phyloP scores from a whole-genome alignment of 37 sponge, comb jelly and placozoan species.

The Beroe forskalii region DNA sequence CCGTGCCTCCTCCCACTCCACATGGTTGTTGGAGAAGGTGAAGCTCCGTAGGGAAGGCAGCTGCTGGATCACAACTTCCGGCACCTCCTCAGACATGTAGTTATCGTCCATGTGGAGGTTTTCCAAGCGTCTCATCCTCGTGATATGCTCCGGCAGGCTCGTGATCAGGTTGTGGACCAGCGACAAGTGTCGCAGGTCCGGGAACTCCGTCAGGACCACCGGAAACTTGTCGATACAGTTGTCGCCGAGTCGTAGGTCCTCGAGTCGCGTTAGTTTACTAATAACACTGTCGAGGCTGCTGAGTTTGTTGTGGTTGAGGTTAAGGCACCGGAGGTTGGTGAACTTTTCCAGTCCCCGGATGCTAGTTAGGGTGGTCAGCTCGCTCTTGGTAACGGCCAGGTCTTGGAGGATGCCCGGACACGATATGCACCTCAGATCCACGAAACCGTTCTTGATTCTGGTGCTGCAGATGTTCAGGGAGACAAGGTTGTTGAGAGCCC shows the following conservation, averaged over 20 bases:
- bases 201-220: conserved; percentile 16
- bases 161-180: conserved; percentile 58
- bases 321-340: conserved; percentile 25
- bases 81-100: conserved; percentile 50
- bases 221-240: conserved; percentile 55
- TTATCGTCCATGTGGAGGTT: conserved; percentile 34
- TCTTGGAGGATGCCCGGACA: background rate
- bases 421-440: conserved; percentile 38
- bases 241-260: conserved; percentile 32
- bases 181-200: background rate
- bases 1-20: conserved; percentile 13
- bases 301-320: conserved; percentile 34
- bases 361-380: conserved; percentile 6
- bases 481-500: conserved; percentile 39
- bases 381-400: conserved; percentile 51
- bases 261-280: background rate
- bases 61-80: conserved; percentile 46
- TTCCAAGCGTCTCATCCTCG: background rate
- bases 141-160: conserved; percentile 13
- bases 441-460: conserved; percentile 25
- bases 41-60: conserved; percentile 1
- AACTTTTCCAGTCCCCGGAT: conserved; percentile 2
- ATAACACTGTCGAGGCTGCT: background rate
- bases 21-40: conserved; percentile 50
- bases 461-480: conserved; percentile 6